Base-by-base conservation (phyloP, 2,888 invertebrate genomes). In the Apodemia zela region DNA sequence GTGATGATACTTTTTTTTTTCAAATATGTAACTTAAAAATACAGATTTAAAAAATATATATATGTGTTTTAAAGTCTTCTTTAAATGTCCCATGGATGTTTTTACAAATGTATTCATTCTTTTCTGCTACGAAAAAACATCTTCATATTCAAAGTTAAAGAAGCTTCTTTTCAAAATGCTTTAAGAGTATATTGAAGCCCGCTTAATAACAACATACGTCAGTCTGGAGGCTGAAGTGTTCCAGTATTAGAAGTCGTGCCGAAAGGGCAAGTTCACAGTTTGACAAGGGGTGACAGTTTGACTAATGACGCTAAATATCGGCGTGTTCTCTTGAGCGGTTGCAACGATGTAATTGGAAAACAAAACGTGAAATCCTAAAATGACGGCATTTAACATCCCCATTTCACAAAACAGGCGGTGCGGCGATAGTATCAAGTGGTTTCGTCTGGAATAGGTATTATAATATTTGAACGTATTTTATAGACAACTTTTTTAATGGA, bases 211-310 rank as follows among this genome's bases (percentile, higher is more conserved):
- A 82, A 82, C 81, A 82, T 82, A 82, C 77, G 81, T 57, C 80
- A 66, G 66, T 65, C 66, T 68, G 61, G 63, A 70, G 67, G 68
- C 66, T 42, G 38, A 66, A 69, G 69, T 80, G 83, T 68, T 71
- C 75, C 54, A 76, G 81, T 84, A 82, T 81, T 80, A 79, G 74
- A 75, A 77, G 78, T 57, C 72, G 76, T 75, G 77, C 77, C 78
- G 80, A 79, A 79, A 79, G 79, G 84, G 80, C 79, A 77, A 81
- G 80, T 80, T 82, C 82, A 76, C 73, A 76, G 76, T 81, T 82
- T 87, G 88, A 89, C 88, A 84, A 83, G 90, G 92, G 91, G 85
- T 76, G 92, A 91, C 91, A 87, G 80, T 74, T 84, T 91, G 90
- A 92, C 81, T 87, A 90, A 92, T 91, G 85, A 78, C 75, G 75